Base-by-base conservation (phyloP, 2,797 vertebrate genomes). In the Sebastiscus tertius region DNA sequence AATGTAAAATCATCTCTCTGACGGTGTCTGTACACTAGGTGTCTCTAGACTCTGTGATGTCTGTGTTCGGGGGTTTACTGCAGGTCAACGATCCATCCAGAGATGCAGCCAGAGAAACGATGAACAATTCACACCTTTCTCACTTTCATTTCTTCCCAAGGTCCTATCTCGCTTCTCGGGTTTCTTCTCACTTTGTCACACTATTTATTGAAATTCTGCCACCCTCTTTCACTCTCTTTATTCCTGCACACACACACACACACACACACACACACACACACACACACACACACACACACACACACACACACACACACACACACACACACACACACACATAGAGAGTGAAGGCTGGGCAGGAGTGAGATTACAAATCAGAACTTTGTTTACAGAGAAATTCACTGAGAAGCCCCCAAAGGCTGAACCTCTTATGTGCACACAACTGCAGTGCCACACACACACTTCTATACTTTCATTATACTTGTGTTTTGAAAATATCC, bases 151-250 rank as follows among this genome's bases (percentile, higher is more conserved):
- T 65, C 36, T 61, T 71, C 49, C 10, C 42, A 3, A 31, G 34
- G 49, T 46, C 34, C 13, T n/a, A n/a, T 55, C 49, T 81, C 20
- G 1, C 68, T 12, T 24, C 52, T 59, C 5, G 3, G 29, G 54
- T 80, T 72, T 46, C 46, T 29, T 58, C 54, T 74, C 76, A 56
- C 76, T 75, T 63, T 72, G 77, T 86, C 61, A 70, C 54, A 46
- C 34, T 56, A 11, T 49, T 62, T 77, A 86, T 69, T 80, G 71
- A 77, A 81, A 84, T 72, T 69, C 69, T 85, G 66, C 71, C 59
- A 33, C 31, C 72, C 12, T 64, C 54, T 54, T 68, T 65, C 20
- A 72, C 27, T 46, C 16, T n/a, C 31, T 75, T 29, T 69, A 59
- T 39, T 54, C 24, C 55, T 56, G 14, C 36, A 65, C 22, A 67